These are phyloP conservation scores for Rhyzopertha dominica DNA, from an alignment of 1,140 invertebrate species.

Conservation along the genomic window DNA sequence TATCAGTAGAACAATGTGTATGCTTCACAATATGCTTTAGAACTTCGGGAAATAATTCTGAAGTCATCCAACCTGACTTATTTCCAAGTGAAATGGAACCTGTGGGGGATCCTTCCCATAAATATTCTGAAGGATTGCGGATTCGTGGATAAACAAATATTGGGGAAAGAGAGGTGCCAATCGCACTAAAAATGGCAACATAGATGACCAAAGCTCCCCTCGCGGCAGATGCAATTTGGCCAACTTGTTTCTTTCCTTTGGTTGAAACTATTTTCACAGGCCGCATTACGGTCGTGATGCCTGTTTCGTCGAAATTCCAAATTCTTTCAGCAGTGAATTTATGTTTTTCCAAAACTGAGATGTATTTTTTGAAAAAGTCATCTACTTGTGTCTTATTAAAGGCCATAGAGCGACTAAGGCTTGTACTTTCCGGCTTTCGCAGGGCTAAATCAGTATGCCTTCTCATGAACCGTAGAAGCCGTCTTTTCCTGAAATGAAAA, in stretches of 20 bases:
- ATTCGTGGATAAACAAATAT: conserved; percentile 39
- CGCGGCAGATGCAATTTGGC: conserved; percentile 15
- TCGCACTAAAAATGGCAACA: conserved; percentile 3
- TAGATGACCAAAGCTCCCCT: conserved; percentile 4
- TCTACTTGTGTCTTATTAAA: conserved; percentile 19
- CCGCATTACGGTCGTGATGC: conserved; percentile 12
- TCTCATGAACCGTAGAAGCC: no score
- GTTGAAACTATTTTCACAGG: conserved; percentile 13
- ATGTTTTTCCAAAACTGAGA: conserved; percentile 3
- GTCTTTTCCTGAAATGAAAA: no score
- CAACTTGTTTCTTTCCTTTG: conserved; percentile 23
- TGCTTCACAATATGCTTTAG: no score
- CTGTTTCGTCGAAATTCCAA: conserved; percentile 27
- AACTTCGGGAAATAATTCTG: conserved; percentile 45
- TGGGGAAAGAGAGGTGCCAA: no score
- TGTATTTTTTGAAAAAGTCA: conserved; percentile 18
- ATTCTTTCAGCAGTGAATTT: conserved; percentile 13
- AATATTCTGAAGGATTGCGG: conserved; percentile 35
- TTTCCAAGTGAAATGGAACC: conserved; percentile 44
- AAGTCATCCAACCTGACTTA: conserved; percentile 47
- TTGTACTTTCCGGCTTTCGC: no score
- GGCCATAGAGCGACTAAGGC: no score
- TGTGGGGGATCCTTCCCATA: conserved; percentile 28
- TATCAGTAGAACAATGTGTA: no score
- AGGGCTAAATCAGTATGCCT: no score